Conservation (phyloP, 2,888 invertebrate genomes). For the Antitype chi region DNA sequence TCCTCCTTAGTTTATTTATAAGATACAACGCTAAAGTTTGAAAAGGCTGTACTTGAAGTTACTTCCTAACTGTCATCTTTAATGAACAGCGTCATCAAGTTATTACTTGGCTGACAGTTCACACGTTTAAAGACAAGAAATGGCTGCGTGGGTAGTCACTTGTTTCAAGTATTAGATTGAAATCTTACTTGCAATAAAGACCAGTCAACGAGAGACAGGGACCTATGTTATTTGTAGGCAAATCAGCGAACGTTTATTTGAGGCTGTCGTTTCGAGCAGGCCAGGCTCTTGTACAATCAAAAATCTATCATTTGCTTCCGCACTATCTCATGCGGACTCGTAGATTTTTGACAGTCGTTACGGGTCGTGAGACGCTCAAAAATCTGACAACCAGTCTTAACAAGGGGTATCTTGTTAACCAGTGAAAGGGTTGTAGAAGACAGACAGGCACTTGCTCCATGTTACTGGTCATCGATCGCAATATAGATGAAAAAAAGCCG, state of each 20-base stretch:
- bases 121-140: constrained; percentile 63
- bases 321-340: neutral
- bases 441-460: no score
- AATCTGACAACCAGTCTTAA: no score
- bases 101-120: constrained; percentile 62
- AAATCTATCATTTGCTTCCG: constrained; percentile 37
- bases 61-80: constrained; percentile 60
- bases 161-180: constrained; percentile 61
- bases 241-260: constrained; percentile 54
- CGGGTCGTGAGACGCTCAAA: no score
- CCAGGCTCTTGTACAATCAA: constrained; percentile 20
- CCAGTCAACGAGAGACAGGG: constrained; percentile 42
- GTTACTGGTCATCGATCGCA: no score
- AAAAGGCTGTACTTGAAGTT: constrained; percentile 41
- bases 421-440: no score
- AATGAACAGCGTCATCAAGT: constrained; percentile 63
- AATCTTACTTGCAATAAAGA: constrained; percentile 63
- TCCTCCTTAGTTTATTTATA: constrained; percentile 25
- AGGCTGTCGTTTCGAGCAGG: constrained; percentile 10
- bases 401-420: no score
- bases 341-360: no score
- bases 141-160: constrained; percentile 62
- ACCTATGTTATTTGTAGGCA: constrained; percentile 58
- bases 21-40: constrained; percentile 37
- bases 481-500: no score